Base-by-base conservation (phyloP, 2,888 invertebrate species). In the Andrena dorsata region DNA sequence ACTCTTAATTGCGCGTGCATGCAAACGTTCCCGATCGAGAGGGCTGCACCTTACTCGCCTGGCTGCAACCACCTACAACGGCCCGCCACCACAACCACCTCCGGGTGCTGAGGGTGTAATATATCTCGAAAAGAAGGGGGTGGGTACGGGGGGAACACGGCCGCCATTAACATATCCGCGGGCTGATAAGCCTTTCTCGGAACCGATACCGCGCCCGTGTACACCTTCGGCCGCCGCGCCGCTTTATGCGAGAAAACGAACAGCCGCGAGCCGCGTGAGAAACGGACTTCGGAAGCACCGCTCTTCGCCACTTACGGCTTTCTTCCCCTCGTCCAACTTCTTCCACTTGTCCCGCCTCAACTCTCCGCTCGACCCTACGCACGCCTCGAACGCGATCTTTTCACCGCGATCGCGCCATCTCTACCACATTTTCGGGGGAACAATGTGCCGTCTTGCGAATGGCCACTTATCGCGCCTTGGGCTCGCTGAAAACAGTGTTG, bases 161-260 rank as follows among this genome's bases (percentile, higher is more conserved):
- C 89, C 92, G 90, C 93, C 92, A 94, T 94, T 93, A 94, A 93
- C 93, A 94, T 93, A 94, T 93, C 92, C 93, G 91, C 92, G 90
- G 86, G 68, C 92, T 91, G 93, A 94, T 94, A 94, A 93, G 92
- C 90, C 91, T 90, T 93, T 93, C 93, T 93, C 88, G 89, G 93
- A 94, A 94, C 92, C 92, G 93, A 93, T 93, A 93, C 92, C 90
- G 88, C 89, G 83, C 89, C 86, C 82, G 88, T 86, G 81, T 86
- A 86, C 86, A 83, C 87, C 84, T 86, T 77, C 83, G 80, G 82
- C 84, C 61, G 23, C 23, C 85, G 85, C 41, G 41, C 82, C 85
- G 85, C 86, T 90, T 90, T 90, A 89, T 87, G 84, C 87, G 89
- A 90, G 89, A 87, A 72, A 86, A 82, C 85, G 82, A 82, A 80